Percentiles rank a stretch among this genome's conserved stretches.
phyloP scores from a whole-genome alignment of 2,888 invertebrate species.

The Sarcophaga rosellei region DNA sequence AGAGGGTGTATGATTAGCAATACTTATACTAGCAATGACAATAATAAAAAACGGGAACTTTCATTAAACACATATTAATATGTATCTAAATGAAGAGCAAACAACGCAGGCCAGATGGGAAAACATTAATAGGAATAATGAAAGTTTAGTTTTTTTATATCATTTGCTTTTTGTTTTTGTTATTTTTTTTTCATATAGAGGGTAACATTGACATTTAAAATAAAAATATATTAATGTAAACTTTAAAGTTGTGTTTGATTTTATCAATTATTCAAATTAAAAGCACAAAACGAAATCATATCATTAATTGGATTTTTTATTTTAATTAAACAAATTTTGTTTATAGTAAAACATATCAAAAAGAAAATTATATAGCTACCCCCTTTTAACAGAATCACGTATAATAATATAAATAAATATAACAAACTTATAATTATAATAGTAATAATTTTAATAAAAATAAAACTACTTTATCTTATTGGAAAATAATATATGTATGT shows the following conservation, averaged over 20 bases:
- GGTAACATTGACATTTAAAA: slow-evolving; percentile 67
- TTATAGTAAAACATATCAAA: slow-evolving; percentile 59
- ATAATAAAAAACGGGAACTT: slow-evolving; percentile 63
- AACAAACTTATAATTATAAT: not conserved
- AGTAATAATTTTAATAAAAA: not conserved
- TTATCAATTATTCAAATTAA: slow-evolving; percentile 9
- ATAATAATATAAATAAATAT: slow-evolving; percentile 15
- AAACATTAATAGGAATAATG: slow-evolving; percentile 40
- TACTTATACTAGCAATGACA: slow-evolving; percentile 70
- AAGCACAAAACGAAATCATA: slow-evolving; percentile 5
- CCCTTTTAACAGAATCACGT: slow-evolving; percentile 63
- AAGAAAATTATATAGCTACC: slow-evolving; percentile 62
- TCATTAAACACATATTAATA: slow-evolving; percentile 57
- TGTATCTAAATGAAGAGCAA: not conserved
- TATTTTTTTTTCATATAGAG: slow-evolving; percentile 57
- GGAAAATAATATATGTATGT: slow-evolving; percentile 55
- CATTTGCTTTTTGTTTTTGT: slow-evolving; percentile 41
- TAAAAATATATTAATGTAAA: slow-evolving; percentile 37
- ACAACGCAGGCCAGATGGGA: slow-evolving; percentile 16
- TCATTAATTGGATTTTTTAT: slow-evolving; percentile 41
- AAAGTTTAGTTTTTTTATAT: slow-evolving; percentile 49
- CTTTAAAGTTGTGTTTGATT: not conserved
- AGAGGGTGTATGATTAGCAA: slow-evolving; percentile 79
- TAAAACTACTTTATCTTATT: slow-evolving; percentile 36
- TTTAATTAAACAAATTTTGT: slow-evolving; percentile 27